Conservation (phyloP, 2,113 vertebrate genomes). For the Sminthopsis crassicaudata region DNA sequence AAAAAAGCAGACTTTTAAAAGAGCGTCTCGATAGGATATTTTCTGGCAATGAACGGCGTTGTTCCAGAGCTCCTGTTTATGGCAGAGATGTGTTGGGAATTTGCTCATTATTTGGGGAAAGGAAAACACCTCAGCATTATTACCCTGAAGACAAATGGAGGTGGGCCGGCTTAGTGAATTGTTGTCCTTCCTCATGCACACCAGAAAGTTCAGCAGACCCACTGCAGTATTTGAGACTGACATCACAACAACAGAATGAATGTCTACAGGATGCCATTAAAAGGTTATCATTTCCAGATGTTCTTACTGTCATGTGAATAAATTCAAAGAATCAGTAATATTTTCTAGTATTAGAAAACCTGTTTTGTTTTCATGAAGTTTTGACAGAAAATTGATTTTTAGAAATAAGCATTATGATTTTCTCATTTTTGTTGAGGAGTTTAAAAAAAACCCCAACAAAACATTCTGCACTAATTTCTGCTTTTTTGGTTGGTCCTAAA, state of each 20-base stretch:
- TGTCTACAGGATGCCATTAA: conserved; percentile 79
- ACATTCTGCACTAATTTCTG: neutral
- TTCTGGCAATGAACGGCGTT: conserved; percentile 89
- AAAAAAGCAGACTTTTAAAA: conserved; percentile 88
- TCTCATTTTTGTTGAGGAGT: neutral
- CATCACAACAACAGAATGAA: conserved; percentile 79
- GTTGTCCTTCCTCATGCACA: conserved; percentile 74
- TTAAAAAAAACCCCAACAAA: neutral
- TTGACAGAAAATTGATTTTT: neutral
- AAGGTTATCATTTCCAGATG: conserved; percentile 81
- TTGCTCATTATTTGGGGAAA: conserved; percentile 81
- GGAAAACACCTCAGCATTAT: conserved; percentile 48
- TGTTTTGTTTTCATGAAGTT: neutral
- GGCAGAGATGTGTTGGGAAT: conserved; percentile 88
- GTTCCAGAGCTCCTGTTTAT: conserved; percentile 88
- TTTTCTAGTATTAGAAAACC: neutral
- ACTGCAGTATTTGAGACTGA: conserved; percentile 82
- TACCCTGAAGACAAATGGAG: conserved; percentile 84
- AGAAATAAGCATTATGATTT: neutral
- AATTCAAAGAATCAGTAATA: neutral
- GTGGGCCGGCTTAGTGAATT: conserved; percentile 91
- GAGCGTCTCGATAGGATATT: conserved; percentile 90
- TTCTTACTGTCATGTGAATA: neutral
- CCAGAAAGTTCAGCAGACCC: conserved; percentile 56
- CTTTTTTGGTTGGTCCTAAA: neutral